These are phyloP conservation scores for Macrobrachium rosenbergii DNA, from an alignment of 1,140 invertebrate genomes.

Conservation along the genomic window DNA sequence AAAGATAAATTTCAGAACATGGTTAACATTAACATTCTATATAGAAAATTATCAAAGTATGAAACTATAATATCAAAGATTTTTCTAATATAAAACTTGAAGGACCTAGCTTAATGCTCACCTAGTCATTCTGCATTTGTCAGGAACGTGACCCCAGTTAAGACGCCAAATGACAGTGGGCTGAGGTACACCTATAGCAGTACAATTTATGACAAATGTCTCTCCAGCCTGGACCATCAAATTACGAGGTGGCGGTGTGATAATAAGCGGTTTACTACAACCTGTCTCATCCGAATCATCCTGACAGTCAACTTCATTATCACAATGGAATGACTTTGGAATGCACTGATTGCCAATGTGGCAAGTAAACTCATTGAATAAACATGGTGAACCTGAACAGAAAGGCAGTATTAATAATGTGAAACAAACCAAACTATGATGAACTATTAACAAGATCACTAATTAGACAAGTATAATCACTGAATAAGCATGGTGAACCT, in stretches of 20 bases:
- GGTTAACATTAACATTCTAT: too few species aligned
- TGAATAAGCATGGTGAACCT: conserved; percentile 80
- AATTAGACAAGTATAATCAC: conserved; percentile 86
- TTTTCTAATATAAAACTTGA: too few species aligned
- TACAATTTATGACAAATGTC: conserved; percentile 84
- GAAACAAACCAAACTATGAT: neutral
- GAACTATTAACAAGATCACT: conserved; percentile 72
- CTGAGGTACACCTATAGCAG: conserved; percentile 88
- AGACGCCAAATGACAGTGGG: conserved; percentile 95
- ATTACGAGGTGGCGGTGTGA: conserved; percentile 79
- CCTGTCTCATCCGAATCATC: conserved; percentile 93
- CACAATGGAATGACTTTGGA: conserved; percentile 94
- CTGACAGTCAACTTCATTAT: conserved; percentile 86
- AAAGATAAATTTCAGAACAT: too few species aligned
- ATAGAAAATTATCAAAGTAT: too few species aligned
- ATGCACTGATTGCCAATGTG: conserved; percentile 85
- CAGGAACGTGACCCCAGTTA: conserved; percentile 96
- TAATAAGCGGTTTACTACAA: conserved; percentile 80
- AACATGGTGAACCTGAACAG: conserved; percentile 78
- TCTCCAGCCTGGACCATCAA: conserved; percentile 80
- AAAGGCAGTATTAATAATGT: conserved; percentile 30
- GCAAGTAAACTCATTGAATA: conserved; percentile 87
- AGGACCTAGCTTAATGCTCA: neutral
- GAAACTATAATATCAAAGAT: too few species aligned
- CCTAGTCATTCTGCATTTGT: conserved; percentile 83